A percentile compares a stretch with the other conserved stretches of the same genome.
phyloP scores from a whole-genome alignment of 2,113 vertebrate species.

The Periophthalmodon schlosseri region DNA sequence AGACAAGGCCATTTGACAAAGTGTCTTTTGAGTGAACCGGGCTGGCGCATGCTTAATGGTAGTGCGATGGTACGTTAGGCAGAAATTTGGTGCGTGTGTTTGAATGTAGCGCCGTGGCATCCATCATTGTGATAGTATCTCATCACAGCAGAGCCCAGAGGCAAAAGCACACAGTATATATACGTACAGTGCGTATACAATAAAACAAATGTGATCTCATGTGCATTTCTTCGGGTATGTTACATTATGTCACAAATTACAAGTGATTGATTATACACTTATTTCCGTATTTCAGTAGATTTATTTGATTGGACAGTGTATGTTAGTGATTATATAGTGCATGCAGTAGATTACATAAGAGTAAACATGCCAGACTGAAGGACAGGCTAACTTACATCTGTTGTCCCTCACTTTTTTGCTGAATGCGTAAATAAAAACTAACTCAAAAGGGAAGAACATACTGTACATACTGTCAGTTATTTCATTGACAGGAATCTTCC shows the following conservation, averaged over 20 bases:
- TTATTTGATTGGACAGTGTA: not conserved
- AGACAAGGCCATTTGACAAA: slow-evolving; percentile 71
- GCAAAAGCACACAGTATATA: slow-evolving; percentile 19
- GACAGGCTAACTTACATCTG: not conserved
- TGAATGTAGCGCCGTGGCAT: slow-evolving; percentile 38
- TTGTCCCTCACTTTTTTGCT: not conserved
- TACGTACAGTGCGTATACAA: not conserved
- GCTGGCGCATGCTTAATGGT: slow-evolving; percentile 59
- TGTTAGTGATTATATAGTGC: not conserved
- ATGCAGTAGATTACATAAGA: not conserved
- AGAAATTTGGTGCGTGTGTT: slow-evolving; percentile 20
- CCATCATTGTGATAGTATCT: slow-evolving; percentile 55
- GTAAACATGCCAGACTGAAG: not conserved
- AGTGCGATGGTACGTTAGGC: slow-evolving; percentile 58
- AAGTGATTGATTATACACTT: not conserved
- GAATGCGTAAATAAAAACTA: too few species aligned
- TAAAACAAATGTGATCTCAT: not conserved
- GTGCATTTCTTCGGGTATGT: not conserved
- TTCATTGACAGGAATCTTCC: too few species aligned
- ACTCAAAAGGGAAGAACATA: too few species aligned
- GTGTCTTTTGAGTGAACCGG: slow-evolving; percentile 63
- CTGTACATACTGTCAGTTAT: too few species aligned
- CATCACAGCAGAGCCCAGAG: slow-evolving; percentile 33
- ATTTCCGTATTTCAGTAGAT: not conserved
- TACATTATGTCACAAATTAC: not conserved